Conservation (phyloP, 2,888 invertebrate genomes). For the Lithophane ornitopus region DNA sequence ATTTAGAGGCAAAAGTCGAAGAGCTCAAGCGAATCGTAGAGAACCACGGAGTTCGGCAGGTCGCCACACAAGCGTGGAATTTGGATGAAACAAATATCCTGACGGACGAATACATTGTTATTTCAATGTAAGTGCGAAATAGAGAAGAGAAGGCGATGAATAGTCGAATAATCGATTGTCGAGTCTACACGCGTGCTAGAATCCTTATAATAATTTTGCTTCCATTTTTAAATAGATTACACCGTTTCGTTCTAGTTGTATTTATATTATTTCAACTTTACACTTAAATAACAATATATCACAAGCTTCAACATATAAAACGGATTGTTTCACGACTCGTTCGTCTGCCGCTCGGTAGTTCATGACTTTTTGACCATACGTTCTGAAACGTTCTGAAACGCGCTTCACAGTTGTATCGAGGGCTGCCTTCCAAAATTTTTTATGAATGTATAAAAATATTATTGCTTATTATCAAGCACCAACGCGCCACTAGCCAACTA, state of each 20-base stretch:
- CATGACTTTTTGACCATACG: conserved; percentile 86
- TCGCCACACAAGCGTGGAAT: conserved; percentile 79
- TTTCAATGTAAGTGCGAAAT: conserved; percentile 87
- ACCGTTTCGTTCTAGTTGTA: conserved; percentile 84
- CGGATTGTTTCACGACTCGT: conserved; percentile 69
- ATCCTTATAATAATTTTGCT: conserved; percentile 80
- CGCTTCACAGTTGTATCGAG: conserved; percentile 73
- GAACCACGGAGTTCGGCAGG: conserved; percentile 66
- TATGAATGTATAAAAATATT: conserved; percentile 91
- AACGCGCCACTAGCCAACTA: conserved; percentile 89
- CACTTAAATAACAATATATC: conserved; percentile 91
- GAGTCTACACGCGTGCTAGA: conserved; percentile 86
- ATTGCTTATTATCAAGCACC: conserved; percentile 90
- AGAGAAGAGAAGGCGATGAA: conserved; percentile 73
- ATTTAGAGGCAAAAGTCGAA: conserved; percentile 86
- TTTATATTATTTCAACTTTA: conserved; percentile 88
- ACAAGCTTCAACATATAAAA: conserved; percentile 90
- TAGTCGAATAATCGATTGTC: conserved; percentile 61
- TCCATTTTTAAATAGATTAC: conserved; percentile 82
- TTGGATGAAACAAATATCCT: conserved; percentile 88
- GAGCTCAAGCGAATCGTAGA: conserved; percentile 59
- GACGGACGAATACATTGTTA: conserved; percentile 86
- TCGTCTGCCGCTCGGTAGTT: conserved; percentile 64
- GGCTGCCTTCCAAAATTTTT: conserved; percentile 82
- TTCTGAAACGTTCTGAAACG: conserved; percentile 69